Percentiles rank a stretch among this genome's conserved stretches.
These are phyloP conservation scores for Odontamblyopus lacepedii DNA, from an alignment of 2,797 vertebrate species.

Conservation along the genomic window DNA sequence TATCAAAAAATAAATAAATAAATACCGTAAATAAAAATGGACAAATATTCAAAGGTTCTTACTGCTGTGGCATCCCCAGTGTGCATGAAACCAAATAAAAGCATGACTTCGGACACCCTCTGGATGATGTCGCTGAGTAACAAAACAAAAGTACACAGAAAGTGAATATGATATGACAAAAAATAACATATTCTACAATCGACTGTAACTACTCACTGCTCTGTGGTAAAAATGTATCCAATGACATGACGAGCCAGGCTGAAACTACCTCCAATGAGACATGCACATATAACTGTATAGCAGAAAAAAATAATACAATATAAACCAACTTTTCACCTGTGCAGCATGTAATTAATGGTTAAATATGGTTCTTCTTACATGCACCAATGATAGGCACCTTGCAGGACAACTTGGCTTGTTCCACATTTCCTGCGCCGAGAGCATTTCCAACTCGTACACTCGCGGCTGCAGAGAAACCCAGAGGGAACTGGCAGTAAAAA, in stretches of 20 bases:
- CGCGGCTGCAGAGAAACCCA: conserved; percentile 84
- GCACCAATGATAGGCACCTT: conserved; percentile 78
- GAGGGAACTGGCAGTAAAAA: conserved; percentile 75
- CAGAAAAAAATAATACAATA: conserved; percentile 2
- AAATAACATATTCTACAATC: neutral
- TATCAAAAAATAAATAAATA: too few species aligned
- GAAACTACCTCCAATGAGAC: conserved; percentile 61
- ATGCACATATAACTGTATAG: conserved; percentile 63
- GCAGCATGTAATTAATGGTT: neutral
- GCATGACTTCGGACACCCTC: conserved; percentile 79
- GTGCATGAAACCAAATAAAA: conserved; percentile 79
- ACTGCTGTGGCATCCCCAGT: conserved; percentile 82
- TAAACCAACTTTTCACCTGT: neutral
- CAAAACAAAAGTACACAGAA: neutral
- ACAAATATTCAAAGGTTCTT: conserved; percentile 52
- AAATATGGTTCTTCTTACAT: conserved; percentile 64
- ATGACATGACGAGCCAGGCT: conserved; percentile 67
- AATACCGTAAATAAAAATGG: neutral
- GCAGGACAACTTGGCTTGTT: conserved; percentile 84
- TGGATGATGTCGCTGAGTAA: conserved; percentile 80
- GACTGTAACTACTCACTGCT: conserved; percentile 78
- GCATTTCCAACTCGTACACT: conserved; percentile 91
- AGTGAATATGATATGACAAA: too few species aligned
- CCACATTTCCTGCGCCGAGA: conserved; percentile 84
- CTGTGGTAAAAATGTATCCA: conserved; percentile 85